Evolutionary conservation across 2,113 vertebrate genomes (phyloP).

Genomic region (Penelope pileata): DNA sequence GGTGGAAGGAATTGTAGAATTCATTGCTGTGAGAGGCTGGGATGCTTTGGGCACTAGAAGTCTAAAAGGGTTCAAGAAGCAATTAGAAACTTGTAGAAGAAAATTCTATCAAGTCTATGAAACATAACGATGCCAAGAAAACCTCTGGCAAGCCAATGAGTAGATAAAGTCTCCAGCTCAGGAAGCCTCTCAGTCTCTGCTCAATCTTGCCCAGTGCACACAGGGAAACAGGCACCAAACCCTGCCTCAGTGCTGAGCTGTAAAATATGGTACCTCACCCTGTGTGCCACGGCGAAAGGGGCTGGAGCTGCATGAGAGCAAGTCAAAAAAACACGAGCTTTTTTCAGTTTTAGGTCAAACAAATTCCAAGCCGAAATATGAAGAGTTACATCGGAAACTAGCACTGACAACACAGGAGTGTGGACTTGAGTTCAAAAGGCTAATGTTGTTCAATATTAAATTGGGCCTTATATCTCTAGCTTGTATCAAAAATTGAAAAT

Average conservation of each 20-base stretch:
- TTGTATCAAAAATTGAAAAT: conserved; percentile 30
- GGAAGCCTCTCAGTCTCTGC: not conserved
- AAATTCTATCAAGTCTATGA: not conserved
- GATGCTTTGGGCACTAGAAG: not conserved
- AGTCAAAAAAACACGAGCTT: not conserved
- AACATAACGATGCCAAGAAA: not conserved
- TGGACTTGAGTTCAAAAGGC: not conserved
- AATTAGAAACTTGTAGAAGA: not conserved
- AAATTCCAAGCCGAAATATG: not conserved
- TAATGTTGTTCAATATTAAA: not conserved
- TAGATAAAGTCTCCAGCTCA: not conserved
- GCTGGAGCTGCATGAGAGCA: not conserved
- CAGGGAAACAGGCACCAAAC: not conserved
- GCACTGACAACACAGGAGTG: not conserved
- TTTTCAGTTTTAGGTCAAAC: not conserved
- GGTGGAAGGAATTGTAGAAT: not conserved
- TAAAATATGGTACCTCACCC: not conserved
- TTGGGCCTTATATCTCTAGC: not conserved
- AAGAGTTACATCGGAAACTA: not conserved
- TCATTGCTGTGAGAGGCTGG: not conserved
- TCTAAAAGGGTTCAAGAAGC: not conserved
- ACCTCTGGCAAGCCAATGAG: not conserved
- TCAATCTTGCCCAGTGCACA: not conserved
- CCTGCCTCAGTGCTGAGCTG: not conserved
- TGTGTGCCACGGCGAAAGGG: not conserved